phyloP scores from a whole-genome alignment of 2,888 invertebrate genomes.

The Creontiades dilutus region DNA sequence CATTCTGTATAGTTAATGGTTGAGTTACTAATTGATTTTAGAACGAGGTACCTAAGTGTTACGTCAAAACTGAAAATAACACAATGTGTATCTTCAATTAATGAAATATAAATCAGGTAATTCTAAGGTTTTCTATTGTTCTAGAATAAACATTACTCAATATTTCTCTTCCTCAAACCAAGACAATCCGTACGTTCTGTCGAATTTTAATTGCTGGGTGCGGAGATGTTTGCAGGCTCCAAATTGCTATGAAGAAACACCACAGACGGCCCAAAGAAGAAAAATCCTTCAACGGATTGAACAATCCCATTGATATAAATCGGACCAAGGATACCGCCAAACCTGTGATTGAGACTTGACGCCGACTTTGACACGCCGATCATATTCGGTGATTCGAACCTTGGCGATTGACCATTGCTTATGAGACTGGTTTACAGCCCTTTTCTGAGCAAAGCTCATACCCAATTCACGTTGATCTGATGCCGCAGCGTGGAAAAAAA shows the following conservation, averaged over 20 bases:
- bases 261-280: background rate
- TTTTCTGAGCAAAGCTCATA: background rate
- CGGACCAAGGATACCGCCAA: background rate
- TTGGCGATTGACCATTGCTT: background rate
- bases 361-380: constrained; percentile 32
- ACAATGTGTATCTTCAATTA: no score
- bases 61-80: no score
- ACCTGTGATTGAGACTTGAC: constrained; percentile 14
- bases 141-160: no score
- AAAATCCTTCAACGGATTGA: background rate
- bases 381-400: constrained; percentile 22
- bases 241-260: background rate
- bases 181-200: no score
- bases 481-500: background rate
- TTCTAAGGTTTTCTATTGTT: no score
- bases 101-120: no score
- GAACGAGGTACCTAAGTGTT: no score
- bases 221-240: background rate
- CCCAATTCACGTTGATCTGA: constrained; percentile 16
- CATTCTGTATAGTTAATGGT: no score
- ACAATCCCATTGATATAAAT: background rate
- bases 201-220: background rate
- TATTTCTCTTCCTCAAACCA: no score
- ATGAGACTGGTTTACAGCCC: background rate
- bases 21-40: no score